Evolutionary conservation across 2,888 invertebrate genomes (phyloP).

Genomic region (Leucophora obtusa): DNA sequence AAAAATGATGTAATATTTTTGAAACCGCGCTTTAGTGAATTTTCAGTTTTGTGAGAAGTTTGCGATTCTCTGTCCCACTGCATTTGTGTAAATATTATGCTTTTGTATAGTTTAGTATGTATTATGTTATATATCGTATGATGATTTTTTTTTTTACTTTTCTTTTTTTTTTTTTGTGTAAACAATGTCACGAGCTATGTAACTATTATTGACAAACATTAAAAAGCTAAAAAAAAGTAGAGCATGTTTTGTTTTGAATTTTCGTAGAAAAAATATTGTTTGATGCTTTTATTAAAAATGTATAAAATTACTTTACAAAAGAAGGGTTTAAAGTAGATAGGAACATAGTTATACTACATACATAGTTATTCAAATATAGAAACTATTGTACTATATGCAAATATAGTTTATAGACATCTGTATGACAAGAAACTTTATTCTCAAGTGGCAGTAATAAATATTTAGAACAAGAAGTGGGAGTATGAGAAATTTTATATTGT

Average conservation of each 20-base stretch:
- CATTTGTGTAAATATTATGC: background rate
- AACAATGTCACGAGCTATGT: slow-evolving; percentile 58
- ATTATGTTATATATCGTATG: background rate
- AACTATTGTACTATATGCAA: no score
- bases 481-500: no score
- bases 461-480: no score
- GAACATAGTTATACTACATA: background rate
- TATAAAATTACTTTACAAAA: slow-evolving; percentile 49
- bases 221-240: slow-evolving; percentile 58
- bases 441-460: no score
- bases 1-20: no score
- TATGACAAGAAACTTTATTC: no score
- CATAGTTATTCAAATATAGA: no score
- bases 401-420: no score
- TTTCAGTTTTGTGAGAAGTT: no score
- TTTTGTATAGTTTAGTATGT: background rate
- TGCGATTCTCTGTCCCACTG: background rate
- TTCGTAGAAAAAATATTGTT: slow-evolving; percentile 4
- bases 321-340: slow-evolving; percentile 7
- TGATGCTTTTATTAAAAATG: slow-evolving; percentile 35
- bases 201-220: slow-evolving; percentile 63
- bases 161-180: slow-evolving; percentile 27
- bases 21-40: no score
- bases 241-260: slow-evolving; percentile 61
- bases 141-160: background rate